phyloP scores from a whole-genome alignment of 2,113 vertebrate species.

The Urocitellus parryii region DNA sequence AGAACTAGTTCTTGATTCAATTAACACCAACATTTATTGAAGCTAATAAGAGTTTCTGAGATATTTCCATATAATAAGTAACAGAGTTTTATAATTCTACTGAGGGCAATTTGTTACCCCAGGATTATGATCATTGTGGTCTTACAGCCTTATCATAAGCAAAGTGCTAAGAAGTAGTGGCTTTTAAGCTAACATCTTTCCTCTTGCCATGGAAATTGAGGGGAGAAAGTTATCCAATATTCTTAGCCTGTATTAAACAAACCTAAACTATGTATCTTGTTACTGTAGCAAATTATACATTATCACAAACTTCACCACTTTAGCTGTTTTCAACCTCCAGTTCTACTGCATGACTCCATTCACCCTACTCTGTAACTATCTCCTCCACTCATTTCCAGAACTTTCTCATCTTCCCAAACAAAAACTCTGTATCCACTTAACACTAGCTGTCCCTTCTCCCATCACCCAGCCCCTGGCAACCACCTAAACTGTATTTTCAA shows the following conservation, averaged over 20 bases:
- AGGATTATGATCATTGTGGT: background rate
- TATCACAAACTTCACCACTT: background rate
- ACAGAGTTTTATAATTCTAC: background rate
- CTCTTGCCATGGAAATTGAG: background rate
- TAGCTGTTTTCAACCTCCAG: background rate
- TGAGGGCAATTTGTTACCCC: background rate
- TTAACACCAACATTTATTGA: background rate
- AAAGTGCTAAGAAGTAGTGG: background rate
- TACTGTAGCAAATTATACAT: background rate
- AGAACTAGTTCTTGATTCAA: background rate
- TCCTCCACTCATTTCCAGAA: background rate
- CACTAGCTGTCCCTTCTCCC: background rate
- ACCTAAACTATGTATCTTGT: background rate
- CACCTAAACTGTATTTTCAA: background rate
- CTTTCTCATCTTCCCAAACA: background rate
- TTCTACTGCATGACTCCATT: background rate
- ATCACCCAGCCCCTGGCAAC: background rate
- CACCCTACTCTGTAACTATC: background rate
- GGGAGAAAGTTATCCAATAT: background rate
- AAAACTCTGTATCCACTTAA: background rate
- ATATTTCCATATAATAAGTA: background rate
- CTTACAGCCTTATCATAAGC: background rate
- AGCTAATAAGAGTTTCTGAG: background rate
- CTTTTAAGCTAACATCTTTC: background rate
- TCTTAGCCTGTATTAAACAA: background rate